Percentiles rank a stretch among this genome's conserved stretches.
Evolutionary conservation across 2,888 invertebrate species (phyloP).

Genomic region (Calliphora vomitoria): DNA sequence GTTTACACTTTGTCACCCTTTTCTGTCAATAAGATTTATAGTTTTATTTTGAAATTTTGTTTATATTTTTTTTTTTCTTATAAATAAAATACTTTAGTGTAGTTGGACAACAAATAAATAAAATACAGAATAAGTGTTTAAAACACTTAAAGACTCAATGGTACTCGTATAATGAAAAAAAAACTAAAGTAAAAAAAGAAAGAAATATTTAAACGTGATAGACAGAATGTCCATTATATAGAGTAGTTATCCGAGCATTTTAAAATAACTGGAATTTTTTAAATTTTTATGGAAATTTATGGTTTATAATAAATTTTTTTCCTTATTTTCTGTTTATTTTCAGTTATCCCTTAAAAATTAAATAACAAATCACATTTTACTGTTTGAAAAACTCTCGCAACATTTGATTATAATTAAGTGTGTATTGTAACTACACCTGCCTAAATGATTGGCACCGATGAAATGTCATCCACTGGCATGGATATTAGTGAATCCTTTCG

Average conservation of each 20-base stretch:
- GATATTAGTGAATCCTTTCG: constrained; percentile 93
- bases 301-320: neutral
- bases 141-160: constrained; percentile 24
- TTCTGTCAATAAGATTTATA: constrained; percentile 82
- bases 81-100: constrained; percentile 46
- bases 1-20: constrained; percentile 84
- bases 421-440: neutral
- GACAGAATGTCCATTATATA: constrained; percentile 56
- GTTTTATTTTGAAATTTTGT: constrained; percentile 68
- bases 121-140: constrained; percentile 57
- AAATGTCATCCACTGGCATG: constrained; percentile 87
- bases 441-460: constrained; percentile 84
- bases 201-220: constrained; percentile 30
- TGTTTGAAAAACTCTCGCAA: neutral
- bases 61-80: constrained; percentile 16
- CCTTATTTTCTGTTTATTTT: constrained; percentile 5
- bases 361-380: neutral
- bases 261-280: neutral
- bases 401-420: neutral
- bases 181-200: neutral
- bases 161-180: neutral
- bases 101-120: constrained; percentile 55
- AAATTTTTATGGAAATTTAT: neutral
- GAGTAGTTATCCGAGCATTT: constrained; percentile 22
- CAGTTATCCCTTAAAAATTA: neutral